These are phyloP conservation scores for Labia minor DNA, from an alignment of 2,888 invertebrate species.

Conservation along the genomic window DNA sequence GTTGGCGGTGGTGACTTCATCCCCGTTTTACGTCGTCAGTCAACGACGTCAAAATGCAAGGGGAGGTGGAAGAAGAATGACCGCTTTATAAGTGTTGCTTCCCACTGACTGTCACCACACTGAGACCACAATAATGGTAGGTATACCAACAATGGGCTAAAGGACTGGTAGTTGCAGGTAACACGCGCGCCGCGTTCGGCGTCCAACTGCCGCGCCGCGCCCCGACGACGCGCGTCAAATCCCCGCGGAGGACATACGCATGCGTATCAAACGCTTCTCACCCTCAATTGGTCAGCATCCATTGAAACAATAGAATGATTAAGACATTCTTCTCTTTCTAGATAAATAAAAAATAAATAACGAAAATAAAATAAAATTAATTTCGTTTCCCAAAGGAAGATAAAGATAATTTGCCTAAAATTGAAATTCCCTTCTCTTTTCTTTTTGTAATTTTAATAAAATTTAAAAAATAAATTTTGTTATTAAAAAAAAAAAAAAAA, in stretches of 20 bases:
- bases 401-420: too few species aligned
- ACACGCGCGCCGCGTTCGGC: background rate
- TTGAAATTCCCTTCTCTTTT: too few species aligned
- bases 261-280: background rate
- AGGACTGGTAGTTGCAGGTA: background rate
- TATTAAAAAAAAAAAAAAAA: too few species aligned
- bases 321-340: too few species aligned
- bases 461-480: too few species aligned
- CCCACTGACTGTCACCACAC: background rate
- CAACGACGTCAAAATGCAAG: background rate
- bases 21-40: background rate
- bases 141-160: background rate
- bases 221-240: background rate
- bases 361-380: too few species aligned
- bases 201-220: conserved; percentile 3
- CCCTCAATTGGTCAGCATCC: background rate
- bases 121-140: background rate
- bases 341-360: too few species aligned
- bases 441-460: too few species aligned
- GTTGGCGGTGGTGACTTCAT: background rate
- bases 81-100: background rate
- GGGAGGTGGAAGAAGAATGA: background rate
- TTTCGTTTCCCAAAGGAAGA: too few species aligned
- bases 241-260: background rate
- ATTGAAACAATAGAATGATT: background rate